Conservation (phyloP, 2,888 invertebrate genomes). For the Amphipoea oculea region DNA sequence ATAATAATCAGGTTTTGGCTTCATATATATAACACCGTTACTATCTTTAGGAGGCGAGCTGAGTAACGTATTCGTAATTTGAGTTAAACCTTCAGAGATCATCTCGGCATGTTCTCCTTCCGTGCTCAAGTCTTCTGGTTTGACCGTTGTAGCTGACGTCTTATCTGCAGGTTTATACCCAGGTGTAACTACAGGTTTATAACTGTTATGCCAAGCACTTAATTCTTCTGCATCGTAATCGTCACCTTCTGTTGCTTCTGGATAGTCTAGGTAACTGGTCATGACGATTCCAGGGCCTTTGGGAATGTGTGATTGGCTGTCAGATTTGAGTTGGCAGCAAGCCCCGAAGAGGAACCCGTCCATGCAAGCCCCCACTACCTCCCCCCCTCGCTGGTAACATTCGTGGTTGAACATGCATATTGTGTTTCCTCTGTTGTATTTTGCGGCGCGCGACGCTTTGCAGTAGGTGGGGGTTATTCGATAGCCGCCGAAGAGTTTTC, state of each 20-base stretch:
- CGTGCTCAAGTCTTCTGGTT: constrained; percentile 78
- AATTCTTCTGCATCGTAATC: constrained; percentile 85
- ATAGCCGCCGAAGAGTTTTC: constrained; percentile 96
- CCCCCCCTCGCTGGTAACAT: constrained; percentile 94
- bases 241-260: constrained; percentile 81
- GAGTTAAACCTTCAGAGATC: constrained; percentile 90
- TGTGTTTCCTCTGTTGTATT: constrained; percentile 92
- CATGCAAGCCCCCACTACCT: constrained; percentile 96
- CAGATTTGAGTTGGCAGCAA: constrained; percentile 94
- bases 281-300: constrained; percentile 88
- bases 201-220: constrained; percentile 86
- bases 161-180: constrained; percentile 83
- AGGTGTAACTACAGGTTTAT: constrained; percentile 87
- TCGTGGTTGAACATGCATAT: constrained; percentile 99
- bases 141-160: constrained; percentile 70
- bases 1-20: constrained; percentile 82
- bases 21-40: constrained; percentile 75
- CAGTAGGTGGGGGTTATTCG: constrained; percentile 96
- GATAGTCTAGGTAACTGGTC: constrained; percentile 87
- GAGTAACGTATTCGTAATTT: constrained; percentile 89
- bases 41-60: constrained; percentile 86
- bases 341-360: constrained; percentile 98
- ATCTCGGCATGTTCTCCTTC: constrained; percentile 85
- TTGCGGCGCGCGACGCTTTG: constrained; percentile 92
- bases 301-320: constrained; percentile 87